These are phyloP conservation scores for Poecilia velifera DNA, from an alignment of 2,797 vertebrate genomes.

Conservation along the genomic window DNA sequence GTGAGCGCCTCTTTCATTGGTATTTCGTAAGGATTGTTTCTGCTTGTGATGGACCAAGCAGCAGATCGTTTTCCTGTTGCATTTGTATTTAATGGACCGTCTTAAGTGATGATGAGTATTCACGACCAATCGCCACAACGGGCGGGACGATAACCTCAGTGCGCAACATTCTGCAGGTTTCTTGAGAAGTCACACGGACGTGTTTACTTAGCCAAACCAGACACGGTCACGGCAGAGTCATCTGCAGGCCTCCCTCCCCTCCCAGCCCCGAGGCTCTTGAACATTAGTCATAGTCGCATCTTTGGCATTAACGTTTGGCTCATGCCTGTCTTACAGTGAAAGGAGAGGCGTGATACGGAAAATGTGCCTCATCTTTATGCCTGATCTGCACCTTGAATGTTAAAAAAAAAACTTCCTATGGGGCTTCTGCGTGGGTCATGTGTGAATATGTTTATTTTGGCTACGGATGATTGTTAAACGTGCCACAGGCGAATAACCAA, in stretches of 20 bases:
- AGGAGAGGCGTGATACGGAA: not conserved
- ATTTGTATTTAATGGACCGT: not conserved
- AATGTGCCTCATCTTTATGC: not conserved
- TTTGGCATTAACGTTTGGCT: conserved; percentile 1
- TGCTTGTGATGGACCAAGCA: not conserved
- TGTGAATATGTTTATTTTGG: not conserved
- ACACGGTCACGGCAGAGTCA: conserved; percentile 1
- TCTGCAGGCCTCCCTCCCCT: not conserved
- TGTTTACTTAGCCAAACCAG: conserved; percentile 31
- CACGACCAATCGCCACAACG: conserved; percentile 4
- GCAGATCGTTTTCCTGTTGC: no score
- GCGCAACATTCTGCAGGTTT: conserved; percentile 33
- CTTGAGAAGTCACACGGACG: not conserved
- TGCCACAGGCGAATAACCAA: not conserved
- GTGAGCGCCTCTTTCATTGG: conserved; percentile 29
- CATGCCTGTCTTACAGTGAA: not conserved
- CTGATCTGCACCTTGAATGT: not conserved
- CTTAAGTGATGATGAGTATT: conserved; percentile 16
- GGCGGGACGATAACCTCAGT: conserved; percentile 14
- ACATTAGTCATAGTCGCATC: conserved; percentile 24
- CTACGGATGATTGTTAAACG: not conserved
- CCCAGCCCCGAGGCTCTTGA: conserved; percentile 23
- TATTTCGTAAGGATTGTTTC: not conserved
- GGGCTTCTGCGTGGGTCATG: not conserved
- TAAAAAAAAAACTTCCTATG: conserved; percentile 9